Percentiles rank a stretch among this genome's conserved stretches.
Conservation (phyloP, 2,113 vertebrate genomes). For the Dascyllus trimaculatus region DNA sequence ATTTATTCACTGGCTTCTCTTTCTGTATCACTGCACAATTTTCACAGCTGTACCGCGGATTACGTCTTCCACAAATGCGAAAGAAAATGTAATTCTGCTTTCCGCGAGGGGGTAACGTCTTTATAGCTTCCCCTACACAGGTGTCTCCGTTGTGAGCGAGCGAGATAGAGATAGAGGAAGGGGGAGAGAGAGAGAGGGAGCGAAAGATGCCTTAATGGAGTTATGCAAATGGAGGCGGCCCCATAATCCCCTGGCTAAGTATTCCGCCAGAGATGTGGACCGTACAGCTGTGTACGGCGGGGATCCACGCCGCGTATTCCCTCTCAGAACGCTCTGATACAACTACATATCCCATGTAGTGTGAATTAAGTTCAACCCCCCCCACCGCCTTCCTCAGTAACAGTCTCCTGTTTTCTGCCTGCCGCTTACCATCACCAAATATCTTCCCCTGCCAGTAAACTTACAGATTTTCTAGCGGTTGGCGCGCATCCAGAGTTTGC, state of each 20-base stretch:
- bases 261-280: constrained; percentile 68
- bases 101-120: constrained; percentile 68
- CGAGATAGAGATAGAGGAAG: constrained; percentile 33
- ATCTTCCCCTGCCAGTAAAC: constrained; percentile 44
- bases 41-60: constrained; percentile 70
- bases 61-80: constrained; percentile 70
- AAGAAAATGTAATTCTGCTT: constrained; percentile 71
- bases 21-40: constrained; percentile 67
- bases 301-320: constrained; percentile 40
- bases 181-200: constrained; percentile 55
- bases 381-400: constrained; percentile 30
- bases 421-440: constrained; percentile 27
- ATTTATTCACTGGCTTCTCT: constrained; percentile 20
- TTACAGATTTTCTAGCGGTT: constrained; percentile 30
- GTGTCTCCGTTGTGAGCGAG: constrained; percentile 68
- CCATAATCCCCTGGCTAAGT: constrained; percentile 77
- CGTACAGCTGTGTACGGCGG: constrained; percentile 68
- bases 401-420: constrained; percentile 35
- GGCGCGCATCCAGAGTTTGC: constrained; percentile 29
- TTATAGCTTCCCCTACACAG: constrained; percentile 72
- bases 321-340: constrained; percentile 50
- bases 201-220: constrained; percentile 72
- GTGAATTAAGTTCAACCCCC: constrained; percentile 57
- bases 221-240: constrained; percentile 78
- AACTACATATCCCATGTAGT: constrained; percentile 39